phyloP scores from a whole-genome alignment of 1,140 invertebrate genomes.

The Ephestia elutella region DNA sequence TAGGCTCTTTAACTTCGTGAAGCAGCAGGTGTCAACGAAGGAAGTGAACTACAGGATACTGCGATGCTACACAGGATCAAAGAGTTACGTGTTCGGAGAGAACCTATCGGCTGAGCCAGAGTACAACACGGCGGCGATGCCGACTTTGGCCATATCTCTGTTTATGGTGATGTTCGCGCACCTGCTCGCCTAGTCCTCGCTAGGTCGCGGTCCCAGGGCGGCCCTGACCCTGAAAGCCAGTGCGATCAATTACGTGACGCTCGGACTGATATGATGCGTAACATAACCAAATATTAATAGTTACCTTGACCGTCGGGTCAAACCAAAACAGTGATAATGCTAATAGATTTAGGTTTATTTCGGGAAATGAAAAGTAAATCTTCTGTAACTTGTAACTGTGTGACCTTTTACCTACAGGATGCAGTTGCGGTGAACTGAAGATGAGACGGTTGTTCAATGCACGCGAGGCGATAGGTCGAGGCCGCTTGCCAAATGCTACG shows the following conservation, averaged over 20 bases:
- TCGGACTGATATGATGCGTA: conserved; percentile 46
- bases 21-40: conserved; percentile 69
- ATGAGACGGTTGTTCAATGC: conserved; percentile 35
- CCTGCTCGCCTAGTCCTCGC: conserved; percentile 50
- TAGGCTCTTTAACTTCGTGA: conserved; percentile 77
- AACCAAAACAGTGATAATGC: conserved; percentile 60
- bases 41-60: conserved; percentile 78
- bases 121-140: conserved; percentile 32
- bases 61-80: conserved; percentile 71
- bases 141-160: conserved; percentile 41
- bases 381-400: conserved; percentile 17
- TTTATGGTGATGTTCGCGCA: conserved; percentile 43
- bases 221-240: conserved; percentile 31
- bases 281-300: conserved; percentile 67
- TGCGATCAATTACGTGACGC: conserved; percentile 32
- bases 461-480: conserved; percentile 47
- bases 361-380: conserved; percentile 6
- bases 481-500: conserved; percentile 53
- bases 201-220: conserved; percentile 17
- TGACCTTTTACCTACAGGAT: conserved; percentile 35
- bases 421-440: conserved; percentile 32
- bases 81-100: conserved; percentile 78
- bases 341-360: conserved; percentile 56
- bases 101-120: conserved; percentile 28
- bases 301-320: conserved; percentile 65